Percentiles rank a stretch among this genome's conserved stretches.
Conservation (phyloP, 37 sponge, comb jelly and placozoan genomes). For the Amphimedon queenslandica region DNA sequence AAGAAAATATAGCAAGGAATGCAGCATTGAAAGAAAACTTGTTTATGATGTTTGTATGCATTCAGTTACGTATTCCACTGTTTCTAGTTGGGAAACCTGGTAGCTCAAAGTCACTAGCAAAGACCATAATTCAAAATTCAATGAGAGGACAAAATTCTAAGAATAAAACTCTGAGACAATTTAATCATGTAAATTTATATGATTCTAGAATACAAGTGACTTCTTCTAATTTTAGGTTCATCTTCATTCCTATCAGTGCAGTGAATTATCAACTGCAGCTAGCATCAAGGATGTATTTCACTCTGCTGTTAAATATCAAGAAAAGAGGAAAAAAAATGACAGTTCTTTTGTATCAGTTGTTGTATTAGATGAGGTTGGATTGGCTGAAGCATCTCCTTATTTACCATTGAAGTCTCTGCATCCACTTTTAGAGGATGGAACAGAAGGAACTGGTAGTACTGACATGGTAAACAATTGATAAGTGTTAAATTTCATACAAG, state of each 20-base stretch:
- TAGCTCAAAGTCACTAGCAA: no score
- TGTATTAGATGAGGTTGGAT: constrained; percentile 58
- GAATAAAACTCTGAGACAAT: no score
- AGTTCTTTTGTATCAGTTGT: constrained; percentile 57
- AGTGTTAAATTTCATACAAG: no score
- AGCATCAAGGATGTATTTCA: no score
- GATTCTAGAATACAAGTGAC: no score
- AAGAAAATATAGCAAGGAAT: constrained; percentile 62
- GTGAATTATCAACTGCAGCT: constrained; percentile 48
- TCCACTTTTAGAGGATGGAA: constrained; percentile 71
- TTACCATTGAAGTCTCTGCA: constrained; percentile 73
- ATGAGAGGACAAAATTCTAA: no score
- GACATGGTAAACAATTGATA: no score
- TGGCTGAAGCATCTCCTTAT: constrained; percentile 74
- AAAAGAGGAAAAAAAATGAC: no score
- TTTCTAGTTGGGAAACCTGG: constrained; percentile 75
- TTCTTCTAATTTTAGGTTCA: no score
- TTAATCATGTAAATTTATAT: no score
- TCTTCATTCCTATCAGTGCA: constrained; percentile 58
- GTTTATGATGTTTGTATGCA: constrained; percentile 77
- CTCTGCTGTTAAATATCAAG: no score
- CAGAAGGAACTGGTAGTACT: no score
- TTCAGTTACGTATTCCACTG: constrained; percentile 63
- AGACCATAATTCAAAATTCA: constrained; percentile 36
- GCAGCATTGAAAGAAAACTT: constrained; percentile 66